phyloP scores from a whole-genome alignment of 2,888 invertebrate genomes.

The Oligia latruncula region DNA sequence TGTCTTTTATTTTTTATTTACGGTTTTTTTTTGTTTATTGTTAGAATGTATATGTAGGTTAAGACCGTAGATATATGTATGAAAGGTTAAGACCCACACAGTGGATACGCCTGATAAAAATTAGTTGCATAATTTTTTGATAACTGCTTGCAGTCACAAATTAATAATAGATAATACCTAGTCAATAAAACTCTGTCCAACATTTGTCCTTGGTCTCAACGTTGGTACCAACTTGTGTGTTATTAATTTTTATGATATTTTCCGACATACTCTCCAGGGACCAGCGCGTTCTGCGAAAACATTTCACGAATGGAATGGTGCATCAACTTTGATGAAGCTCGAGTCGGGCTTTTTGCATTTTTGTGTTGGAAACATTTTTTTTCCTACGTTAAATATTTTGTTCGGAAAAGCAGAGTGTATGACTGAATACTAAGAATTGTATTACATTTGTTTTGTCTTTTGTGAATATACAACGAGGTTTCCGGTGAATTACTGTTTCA shows the following conservation, averaged over 20 bases:
- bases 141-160: background rate
- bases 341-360: slow-evolving; percentile 29
- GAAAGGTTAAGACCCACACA: too few relatives aligned
- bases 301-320: slow-evolving; percentile 44
- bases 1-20: background rate
- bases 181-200: slow-evolving; percentile 1
- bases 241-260: slow-evolving; percentile 40
- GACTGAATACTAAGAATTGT: background rate
- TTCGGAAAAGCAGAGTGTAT: background rate
- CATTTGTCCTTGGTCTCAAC: slow-evolving; percentile 6
- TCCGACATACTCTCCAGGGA: slow-evolving; percentile 24
- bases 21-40: background rate
- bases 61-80: too few relatives aligned
- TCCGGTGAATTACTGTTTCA: background rate
- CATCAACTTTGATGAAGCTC: slow-evolving; percentile 40
- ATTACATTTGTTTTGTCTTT: background rate
- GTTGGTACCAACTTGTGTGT: slow-evolving; percentile 24
- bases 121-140: background rate
- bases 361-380: slow-evolving; percentile 11
- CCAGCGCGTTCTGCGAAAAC: slow-evolving; percentile 18
- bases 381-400: slow-evolving; percentile 8
- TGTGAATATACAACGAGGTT: background rate
- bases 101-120: background rate
- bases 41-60: background rate
- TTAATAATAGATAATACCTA: background rate